Evolutionary conservation across 1,140 invertebrate genomes (phyloP).

Genomic region (Orchestia grillus): DNA sequence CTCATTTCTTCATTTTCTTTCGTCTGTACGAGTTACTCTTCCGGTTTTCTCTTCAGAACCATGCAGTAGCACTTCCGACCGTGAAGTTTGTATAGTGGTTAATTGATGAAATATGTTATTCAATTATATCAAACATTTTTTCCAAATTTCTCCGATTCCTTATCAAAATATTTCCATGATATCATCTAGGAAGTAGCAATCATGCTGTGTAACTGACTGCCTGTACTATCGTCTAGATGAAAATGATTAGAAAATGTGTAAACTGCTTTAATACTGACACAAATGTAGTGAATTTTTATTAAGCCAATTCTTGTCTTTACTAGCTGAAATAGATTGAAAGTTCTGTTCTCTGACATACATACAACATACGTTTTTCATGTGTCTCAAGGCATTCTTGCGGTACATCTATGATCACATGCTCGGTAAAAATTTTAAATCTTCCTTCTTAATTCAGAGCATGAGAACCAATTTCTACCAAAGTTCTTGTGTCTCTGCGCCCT

Average conservation of each 20-base stretch:
- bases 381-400: not conserved
- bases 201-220: not conserved
- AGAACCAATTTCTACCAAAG: not conserved
- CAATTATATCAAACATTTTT: not conserved
- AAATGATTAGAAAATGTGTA: not conserved
- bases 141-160: not conserved
- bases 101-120: not conserved
- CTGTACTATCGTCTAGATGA: not conserved
- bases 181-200: not conserved
- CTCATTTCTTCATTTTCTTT: no score
- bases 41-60: not conserved
- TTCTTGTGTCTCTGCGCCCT: not conserved
- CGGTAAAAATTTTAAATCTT: not conserved
- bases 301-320: not conserved
- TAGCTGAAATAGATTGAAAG: not conserved
- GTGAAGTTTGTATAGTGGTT: not conserved
- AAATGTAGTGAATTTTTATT: not conserved
- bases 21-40: not conserved
- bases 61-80: not conserved
- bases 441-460: not conserved
- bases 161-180: not conserved
- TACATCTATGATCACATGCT: not conserved
- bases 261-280: not conserved
- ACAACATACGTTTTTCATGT: not conserved
- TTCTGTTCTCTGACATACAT: not conserved